A percentile compares a stretch with the other conserved stretches of the same genome.
Conservation (phyloP, 23 tunicate species). For the Botrylloides violaceus region DNA sequence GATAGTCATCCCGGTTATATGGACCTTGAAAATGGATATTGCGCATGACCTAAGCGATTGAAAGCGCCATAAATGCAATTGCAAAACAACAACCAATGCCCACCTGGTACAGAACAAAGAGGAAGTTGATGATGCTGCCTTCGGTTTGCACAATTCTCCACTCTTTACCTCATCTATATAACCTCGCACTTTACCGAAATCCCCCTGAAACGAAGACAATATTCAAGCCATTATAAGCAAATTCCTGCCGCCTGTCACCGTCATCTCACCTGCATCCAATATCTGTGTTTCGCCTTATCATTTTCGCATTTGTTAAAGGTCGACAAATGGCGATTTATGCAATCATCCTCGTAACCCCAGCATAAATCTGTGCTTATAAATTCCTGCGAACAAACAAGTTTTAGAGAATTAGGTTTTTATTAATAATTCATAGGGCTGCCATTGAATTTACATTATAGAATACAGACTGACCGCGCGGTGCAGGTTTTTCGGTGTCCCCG, state of each 20-base stretch:
- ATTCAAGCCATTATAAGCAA: background rate
- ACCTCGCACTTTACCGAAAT: conserved; percentile 63
- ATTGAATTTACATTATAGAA: too few relatives aligned
- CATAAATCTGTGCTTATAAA: conserved; percentile 10
- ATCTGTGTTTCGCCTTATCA: conserved; percentile 12
- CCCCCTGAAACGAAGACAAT: conserved; percentile 34
- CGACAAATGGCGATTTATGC: conserved; percentile 1
- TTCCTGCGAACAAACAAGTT: too few relatives aligned
- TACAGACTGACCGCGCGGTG: too few relatives aligned
- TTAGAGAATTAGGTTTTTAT: too few relatives aligned
- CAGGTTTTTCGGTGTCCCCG: too few relatives aligned
- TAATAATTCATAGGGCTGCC: too few relatives aligned
- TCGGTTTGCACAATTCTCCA: conserved; percentile 33
- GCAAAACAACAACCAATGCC: background rate
- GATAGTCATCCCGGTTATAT: too few relatives aligned
- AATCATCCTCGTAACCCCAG: conserved; percentile 82
- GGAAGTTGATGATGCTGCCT: conserved; percentile 17
- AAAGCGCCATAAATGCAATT: too few relatives aligned
- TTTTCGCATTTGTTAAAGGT: conserved; percentile 23
- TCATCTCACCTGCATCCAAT: conserved; percentile 26
- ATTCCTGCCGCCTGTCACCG: background rate
- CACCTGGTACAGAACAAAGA: conserved; percentile 59
- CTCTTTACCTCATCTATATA: conserved; percentile 24
- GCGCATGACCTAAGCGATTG: too few relatives aligned
- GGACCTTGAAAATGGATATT: too few relatives aligned